Base-by-base conservation (phyloP, 1,140 invertebrate genomes). In the Akabosia matsudoensis region DNA sequence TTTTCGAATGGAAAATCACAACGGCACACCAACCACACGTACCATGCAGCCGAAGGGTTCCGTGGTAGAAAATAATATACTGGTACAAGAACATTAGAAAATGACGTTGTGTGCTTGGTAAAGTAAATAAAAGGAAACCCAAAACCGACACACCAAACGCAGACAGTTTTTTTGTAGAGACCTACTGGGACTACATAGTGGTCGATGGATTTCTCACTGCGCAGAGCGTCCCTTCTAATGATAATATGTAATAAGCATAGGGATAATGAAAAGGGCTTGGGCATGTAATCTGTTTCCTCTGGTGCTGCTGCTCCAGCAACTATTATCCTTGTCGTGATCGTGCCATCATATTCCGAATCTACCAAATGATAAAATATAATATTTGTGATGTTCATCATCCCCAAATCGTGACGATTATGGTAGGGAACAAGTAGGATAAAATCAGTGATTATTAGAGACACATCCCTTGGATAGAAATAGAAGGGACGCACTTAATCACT, bases 201-300 rank as follows among this genome's bases (percentile, higher is more conserved):
- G 18, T 7, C 18, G 37, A 18, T 10, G 37, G 18, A 18, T 45
- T 45, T 7, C 37, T 18, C 37, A 45, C n/a, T n/a, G n/a, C n/a
- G 37, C 37, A 45, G 37, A 7, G 37, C 37, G 37, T 45, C 37
- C 37, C 37, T 56, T 56, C 54, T 56, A n/a, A 13, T 56, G 24
- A 56, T 10, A 10, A 24, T 56, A 24, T 22, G 54, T 56, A 24
- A 24, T 24, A 56, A 16, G 37, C 18, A 45, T 56, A 56, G 24
- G 7, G n/a, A 56, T 56, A 24, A 56, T 56, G 54, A 56, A 56
- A 56, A 56, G 54, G 54, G 54, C 54, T 16, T 56, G 54, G 14
- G 54, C 54, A 56, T 56, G 54, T 56, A 56, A 56, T 56, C 54
- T 56, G 54, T 22, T 56, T 56, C 54, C 10, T 56, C 22, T 56